Conservation (phyloP, 2,113 vertebrate species). For the Phylloscopus whistleri region DNA sequence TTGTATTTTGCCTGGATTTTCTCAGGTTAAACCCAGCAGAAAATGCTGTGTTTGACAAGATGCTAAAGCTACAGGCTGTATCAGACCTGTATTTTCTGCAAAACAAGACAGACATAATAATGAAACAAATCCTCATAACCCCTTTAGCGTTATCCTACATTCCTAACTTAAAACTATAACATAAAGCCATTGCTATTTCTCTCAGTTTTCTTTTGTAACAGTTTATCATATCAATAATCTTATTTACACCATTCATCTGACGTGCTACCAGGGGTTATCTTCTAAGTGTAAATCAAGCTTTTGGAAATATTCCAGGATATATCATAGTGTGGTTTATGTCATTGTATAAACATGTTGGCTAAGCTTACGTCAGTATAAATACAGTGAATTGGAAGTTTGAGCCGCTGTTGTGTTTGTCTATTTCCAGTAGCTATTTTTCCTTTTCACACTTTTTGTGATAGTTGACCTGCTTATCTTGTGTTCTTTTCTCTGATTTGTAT, state of each 20-base stretch:
- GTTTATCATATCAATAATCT: slow-evolving; percentile 21
- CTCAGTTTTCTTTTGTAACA: neutral
- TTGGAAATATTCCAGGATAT: neutral
- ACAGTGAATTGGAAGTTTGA: neutral
- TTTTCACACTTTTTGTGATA: neutral
- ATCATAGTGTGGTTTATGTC: neutral
- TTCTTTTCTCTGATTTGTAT: slow-evolving; percentile 45
- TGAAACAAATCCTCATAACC: neutral
- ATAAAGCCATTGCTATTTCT: neutral
- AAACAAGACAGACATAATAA: neutral
- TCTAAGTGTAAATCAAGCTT: neutral
- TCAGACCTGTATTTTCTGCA: neutral
- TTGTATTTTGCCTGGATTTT: neutral
- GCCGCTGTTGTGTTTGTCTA: neutral
- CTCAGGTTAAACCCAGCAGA: neutral
- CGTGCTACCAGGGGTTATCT: neutral
- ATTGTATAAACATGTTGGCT: neutral
- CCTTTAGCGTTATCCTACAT: neutral
- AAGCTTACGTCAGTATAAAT: neutral
- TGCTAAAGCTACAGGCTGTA: neutral
- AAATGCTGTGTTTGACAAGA: neutral
- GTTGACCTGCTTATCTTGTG: slow-evolving; percentile 8
- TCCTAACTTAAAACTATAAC: neutral
- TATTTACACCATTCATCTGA: neutral
- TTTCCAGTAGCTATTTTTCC: neutral